Evolutionary conservation across 1,140 invertebrate genomes (phyloP), one percentile per base, ranked within the genome.

Genomic region (Drosophila nebulosa): DNA sequence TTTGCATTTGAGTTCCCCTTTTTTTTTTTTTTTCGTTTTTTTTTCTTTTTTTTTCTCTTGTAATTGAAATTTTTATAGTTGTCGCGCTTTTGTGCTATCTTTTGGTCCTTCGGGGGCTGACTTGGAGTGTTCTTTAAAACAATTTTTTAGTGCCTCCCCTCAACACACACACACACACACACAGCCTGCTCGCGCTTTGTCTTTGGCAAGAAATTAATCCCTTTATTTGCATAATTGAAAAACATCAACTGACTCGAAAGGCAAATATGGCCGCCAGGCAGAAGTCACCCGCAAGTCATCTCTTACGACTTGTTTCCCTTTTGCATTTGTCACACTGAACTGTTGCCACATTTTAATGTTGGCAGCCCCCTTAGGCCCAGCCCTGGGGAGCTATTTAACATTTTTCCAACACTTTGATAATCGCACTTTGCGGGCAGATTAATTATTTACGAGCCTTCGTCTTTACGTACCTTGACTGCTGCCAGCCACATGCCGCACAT

Each of bases 21-120:
- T 7, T 7, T 18, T 10, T 18, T 35, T n/a, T 1, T 1, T 6
- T 14, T n/a, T 0, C 21, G 18, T 9, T 5, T 55, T 22, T 61
- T 26, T 6, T 16, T 10, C 53, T 63, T 21, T 21, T 46, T 59
- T 58, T 64, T 71, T 39, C 56, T 57, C 69, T 68, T 73, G 78
- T 88, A 88, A 88, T 88, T 88, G 83, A 88, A 88, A 83, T 88
- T 88, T 88, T 88, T 88, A 88, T 88, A 88, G 83, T 86, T 86
- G 78, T 86, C 81, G 81, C 70, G 35, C 62, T 69, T 65, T 63
- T 65, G 39, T 69, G 73, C 70, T 65, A 52, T 73, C 77, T 66
- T 66, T 24, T 18, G 9, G 52, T 21, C 24, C 26, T 24, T 55
- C n/a, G 27, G 73, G 35, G 58, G 35, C 35, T 39, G 64, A 64